These are phyloP conservation scores for Lathronympha strigana DNA, from an alignment of 2,888 invertebrate species.

Conservation along the genomic window DNA sequence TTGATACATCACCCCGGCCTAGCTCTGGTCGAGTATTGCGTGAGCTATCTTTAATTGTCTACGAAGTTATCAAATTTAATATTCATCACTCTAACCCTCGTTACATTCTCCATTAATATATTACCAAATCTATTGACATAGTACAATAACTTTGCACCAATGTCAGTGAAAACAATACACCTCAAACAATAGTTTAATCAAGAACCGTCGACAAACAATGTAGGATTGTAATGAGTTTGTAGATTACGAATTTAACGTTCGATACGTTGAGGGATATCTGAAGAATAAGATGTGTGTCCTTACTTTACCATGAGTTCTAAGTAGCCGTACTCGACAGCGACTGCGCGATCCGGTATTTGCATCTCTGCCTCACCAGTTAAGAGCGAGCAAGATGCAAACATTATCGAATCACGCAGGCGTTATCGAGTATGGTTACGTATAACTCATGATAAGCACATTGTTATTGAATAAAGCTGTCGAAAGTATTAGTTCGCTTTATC, in stretches of 20 bases:
- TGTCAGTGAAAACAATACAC: neutral
- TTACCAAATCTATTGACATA: constrained; percentile 1
- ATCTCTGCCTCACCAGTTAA: no score
- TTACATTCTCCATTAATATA: neutral
- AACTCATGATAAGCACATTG: no score
- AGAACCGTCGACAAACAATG: neutral
- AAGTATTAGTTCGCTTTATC: no score
- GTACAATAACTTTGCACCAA: neutral
- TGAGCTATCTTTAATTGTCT: neutral
- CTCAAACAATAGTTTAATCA: constrained; percentile 4
- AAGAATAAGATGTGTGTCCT: no score
- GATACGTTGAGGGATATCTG: no score
- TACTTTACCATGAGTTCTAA: no score
- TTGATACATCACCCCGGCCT: neutral
- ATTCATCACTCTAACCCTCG: constrained; percentile 4
- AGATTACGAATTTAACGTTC: neutral
- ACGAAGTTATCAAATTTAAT: neutral
- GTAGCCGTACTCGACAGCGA: no score
- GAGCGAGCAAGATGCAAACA: no score
- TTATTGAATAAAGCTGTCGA: no score
- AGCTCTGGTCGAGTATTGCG: neutral
- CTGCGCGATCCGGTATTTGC: no score
- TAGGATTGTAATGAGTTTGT: neutral
- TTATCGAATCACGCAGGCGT: no score
- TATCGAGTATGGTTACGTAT: no score